Evolutionary conservation across 2,888 invertebrate species (phyloP).

Genomic region (Polydesmus complanatus): DNA sequence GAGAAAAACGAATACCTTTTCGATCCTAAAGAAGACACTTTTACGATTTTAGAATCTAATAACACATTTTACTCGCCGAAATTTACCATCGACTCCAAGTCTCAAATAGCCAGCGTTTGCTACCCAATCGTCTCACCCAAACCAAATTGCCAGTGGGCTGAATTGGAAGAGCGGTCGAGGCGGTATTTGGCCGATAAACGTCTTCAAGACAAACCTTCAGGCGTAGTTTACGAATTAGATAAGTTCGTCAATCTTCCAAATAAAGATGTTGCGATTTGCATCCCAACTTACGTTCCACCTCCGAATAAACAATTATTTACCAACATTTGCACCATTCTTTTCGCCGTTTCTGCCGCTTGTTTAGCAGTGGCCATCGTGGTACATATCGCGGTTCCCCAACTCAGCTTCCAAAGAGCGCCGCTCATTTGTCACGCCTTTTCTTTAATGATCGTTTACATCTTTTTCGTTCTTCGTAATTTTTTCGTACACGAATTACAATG

Average conservation of each 20-base stretch:
- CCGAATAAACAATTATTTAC: not conserved
- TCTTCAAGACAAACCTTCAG: not conserved
- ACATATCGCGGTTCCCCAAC: slow-evolving; percentile 5
- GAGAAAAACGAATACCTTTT: slow-evolving; percentile 1
- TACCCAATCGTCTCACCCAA: slow-evolving; percentile 3
- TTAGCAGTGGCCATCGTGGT: slow-evolving; percentile 8
- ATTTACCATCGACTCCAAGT: slow-evolving; percentile 3
- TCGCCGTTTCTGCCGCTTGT: slow-evolving; percentile 8
- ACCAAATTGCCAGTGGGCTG: not conserved
- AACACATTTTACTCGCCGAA: not conserved
- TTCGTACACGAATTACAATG: not conserved
- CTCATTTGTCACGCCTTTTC: slow-evolving; percentile 10
- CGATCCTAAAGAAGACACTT: not conserved
- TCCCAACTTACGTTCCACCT: not conserved
- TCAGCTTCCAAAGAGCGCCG: slow-evolving; percentile 11
- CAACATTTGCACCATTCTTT: not conserved
- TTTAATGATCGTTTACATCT: slow-evolving; percentile 10
- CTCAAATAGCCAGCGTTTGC: slow-evolving; percentile 5
- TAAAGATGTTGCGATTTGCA: not conserved
- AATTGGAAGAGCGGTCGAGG: not conserved
- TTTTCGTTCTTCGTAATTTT: slow-evolving; percentile 4
- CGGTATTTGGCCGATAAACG: not conserved
- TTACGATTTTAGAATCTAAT: not conserved
- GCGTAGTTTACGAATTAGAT: not conserved
- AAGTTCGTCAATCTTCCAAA: not conserved